Base-by-base conservation (phyloP, 2,888 invertebrate genomes). In the Melieria crassipennis region DNA sequence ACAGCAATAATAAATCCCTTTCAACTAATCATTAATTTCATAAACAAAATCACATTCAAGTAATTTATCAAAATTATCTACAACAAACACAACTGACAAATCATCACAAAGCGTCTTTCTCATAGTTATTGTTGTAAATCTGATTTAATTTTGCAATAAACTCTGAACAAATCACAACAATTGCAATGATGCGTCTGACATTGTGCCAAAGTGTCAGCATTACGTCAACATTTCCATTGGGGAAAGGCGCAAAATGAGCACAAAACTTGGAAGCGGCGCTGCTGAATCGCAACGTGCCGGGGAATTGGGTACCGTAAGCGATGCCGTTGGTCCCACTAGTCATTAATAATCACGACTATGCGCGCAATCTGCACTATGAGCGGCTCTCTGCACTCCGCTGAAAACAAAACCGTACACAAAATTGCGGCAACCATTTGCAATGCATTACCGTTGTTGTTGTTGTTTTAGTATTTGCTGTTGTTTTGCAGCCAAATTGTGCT, bases 31-130 rank as follows among this genome's bases (percentile, higher is more conserved):
- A 11, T 47, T 16, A 11, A 63, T 64, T 64, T 52, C 52, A n/a
- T 4, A 5, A 52, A 7, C 13, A 13, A 11, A 7, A 52, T 58
- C 50, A 57, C 5, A 48, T 60, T 61, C 52, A 56, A 65, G 65
- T 72, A 74, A 77, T 77, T 77, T 72, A 72, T 72, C 75, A 74
- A 71, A 71, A 71, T 73, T 72, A 76, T 76, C 75, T 72, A 43
- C 30, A 30, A 30, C 30, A 30, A 30, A 30, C 30, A 30, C 30
- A 68, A 63, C 55, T 56, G 65, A 50, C 65, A 69, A 72, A 76
- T 76, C 75, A 75, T 71, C 67, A 65, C 30, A 30, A 30, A 30
- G 30, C 30, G 30, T 30, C 30, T 30, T 30, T 30, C 30, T 30
- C 30, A 30, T 30, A 30, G 1, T 30, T 30, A 2, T 30, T 30